These are phyloP conservation scores for Sminthurinus signatus DNA, from an alignment of 1,140 invertebrate genomes.

Conservation along the genomic window DNA sequence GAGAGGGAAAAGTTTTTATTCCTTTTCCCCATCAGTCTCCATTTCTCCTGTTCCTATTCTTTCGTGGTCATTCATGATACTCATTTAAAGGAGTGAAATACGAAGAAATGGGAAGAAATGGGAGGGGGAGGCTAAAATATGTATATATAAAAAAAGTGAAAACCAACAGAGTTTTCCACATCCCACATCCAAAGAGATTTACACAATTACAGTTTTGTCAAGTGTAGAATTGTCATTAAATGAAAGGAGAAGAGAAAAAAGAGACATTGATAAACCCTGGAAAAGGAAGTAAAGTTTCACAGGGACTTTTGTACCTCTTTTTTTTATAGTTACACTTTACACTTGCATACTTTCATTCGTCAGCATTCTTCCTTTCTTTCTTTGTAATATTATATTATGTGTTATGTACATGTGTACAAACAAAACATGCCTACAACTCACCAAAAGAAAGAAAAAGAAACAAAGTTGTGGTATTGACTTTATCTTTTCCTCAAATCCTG, in stretches of 20 bases:
- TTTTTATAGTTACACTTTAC: not conserved
- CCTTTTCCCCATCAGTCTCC: slow-evolving; percentile 11
- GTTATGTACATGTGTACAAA: not conserved
- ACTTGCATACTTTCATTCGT: too few relatives aligned
- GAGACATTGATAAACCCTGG: slow-evolving; percentile 11
- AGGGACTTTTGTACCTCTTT: not conserved
- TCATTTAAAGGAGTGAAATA: slow-evolving; percentile 9
- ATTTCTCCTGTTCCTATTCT: too few relatives aligned
- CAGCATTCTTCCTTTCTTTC: not conserved
- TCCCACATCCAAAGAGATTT: slow-evolving; percentile 20
- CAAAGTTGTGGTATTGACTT: too few relatives aligned
- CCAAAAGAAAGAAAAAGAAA: slow-evolving; percentile 3
- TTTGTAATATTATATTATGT: not conserved
- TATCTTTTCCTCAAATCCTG: not conserved
- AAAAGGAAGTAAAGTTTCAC: too few relatives aligned
- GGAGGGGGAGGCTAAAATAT: not conserved
- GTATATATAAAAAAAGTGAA: not conserved
- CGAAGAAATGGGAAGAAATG: not conserved
- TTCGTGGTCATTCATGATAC: slow-evolving; percentile 8
- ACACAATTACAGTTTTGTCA: slow-evolving; percentile 16
- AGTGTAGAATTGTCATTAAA: slow-evolving; percentile 15
- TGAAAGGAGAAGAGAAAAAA: too few relatives aligned
- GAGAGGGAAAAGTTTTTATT: slow-evolving; percentile 28
- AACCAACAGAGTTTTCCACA: slow-evolving; percentile 13
- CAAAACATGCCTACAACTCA: too few relatives aligned